Conservation (phyloP, 2,888 invertebrate genomes). For the Heliconius erato region DNA sequence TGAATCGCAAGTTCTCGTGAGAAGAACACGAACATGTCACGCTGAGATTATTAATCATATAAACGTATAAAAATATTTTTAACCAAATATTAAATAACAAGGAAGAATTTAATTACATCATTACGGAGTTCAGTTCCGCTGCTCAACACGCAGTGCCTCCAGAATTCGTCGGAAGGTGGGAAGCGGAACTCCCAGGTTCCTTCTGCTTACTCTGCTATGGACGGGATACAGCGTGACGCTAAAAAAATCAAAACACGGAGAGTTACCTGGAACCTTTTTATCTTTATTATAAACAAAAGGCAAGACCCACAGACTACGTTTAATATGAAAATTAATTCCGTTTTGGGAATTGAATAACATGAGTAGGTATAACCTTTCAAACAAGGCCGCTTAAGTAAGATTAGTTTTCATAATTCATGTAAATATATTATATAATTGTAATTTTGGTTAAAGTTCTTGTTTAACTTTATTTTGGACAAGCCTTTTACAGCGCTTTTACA, state of each 20-base stretch:
- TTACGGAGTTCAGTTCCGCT: no score
- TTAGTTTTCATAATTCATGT: not conserved
- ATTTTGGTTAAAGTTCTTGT: not conserved
- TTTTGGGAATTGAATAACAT: not conserved
- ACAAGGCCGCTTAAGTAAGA: not conserved
- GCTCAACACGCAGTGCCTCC: no score
- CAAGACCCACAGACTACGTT: not conserved
- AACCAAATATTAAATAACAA: not conserved
- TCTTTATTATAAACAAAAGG: not conserved
- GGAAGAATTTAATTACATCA: not conserved
- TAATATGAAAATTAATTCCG: not conserved
- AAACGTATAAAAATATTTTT: conserved; percentile 77
- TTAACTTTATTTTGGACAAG: not conserved
- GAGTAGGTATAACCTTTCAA: not conserved
- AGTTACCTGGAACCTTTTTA: not conserved
- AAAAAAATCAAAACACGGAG: not conserved
- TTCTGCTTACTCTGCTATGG: no score
- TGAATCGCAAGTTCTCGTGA: conserved; percentile 78
- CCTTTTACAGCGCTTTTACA: not conserved
- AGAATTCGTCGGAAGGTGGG: no score
- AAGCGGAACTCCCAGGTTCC: no score
- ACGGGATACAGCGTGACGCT: no score
- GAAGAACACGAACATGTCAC: conserved; percentile 76
- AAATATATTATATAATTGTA: not conserved
- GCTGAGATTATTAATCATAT: conserved; percentile 78